Conservation (phyloP, 2,113 vertebrate genomes). For the Opisthocomus hoazin region DNA sequence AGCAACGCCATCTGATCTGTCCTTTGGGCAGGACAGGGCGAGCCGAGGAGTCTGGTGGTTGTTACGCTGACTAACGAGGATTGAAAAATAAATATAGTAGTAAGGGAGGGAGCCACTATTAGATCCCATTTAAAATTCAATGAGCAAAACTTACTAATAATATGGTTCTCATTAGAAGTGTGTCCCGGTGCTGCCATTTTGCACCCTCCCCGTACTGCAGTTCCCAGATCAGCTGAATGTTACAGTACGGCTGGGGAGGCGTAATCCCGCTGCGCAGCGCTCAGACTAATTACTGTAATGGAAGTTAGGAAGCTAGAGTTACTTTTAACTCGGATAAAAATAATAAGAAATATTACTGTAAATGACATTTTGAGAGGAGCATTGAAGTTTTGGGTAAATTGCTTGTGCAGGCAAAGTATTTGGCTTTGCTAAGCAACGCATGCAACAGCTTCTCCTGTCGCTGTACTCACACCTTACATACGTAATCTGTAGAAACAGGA, state of each 20-base stretch:
- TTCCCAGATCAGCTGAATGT: background rate
- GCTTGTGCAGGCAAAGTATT: background rate
- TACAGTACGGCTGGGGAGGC: background rate
- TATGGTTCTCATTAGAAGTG: background rate
- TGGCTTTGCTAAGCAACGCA: background rate
- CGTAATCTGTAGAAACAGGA: background rate
- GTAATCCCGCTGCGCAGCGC: background rate
- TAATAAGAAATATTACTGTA: background rate
- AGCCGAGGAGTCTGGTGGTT: background rate
- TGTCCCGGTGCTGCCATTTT: background rate
- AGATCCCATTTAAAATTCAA: background rate
- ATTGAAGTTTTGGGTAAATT: background rate
- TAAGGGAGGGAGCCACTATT: background rate
- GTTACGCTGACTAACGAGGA: background rate
- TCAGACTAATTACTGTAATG: background rate
- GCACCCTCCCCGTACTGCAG: accelerated
- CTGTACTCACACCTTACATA: background rate
- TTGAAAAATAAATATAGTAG: background rate
- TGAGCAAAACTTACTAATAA: background rate
- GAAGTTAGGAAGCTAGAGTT: background rate
- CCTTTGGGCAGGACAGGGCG: background rate
- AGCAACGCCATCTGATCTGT: background rate
- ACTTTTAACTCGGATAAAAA: background rate
- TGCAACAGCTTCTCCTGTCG: background rate
- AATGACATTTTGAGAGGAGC: background rate